These are phyloP conservation scores for Trichonephila clavipes DNA, from an alignment of 1,140 invertebrate species.

Conservation along the genomic window DNA sequence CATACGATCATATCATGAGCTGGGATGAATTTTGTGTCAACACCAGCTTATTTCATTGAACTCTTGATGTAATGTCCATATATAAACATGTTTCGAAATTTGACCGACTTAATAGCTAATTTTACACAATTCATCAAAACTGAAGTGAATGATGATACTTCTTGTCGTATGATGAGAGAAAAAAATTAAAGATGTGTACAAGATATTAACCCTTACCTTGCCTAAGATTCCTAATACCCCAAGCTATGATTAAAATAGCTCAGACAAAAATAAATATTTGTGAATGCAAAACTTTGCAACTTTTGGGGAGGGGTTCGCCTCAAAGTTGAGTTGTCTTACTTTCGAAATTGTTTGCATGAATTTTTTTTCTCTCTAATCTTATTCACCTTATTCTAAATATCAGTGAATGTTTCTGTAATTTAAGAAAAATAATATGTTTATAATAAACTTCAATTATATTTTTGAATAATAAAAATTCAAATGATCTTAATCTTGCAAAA, in stretches of 20 bases:
- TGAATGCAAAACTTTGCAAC: conserved; percentile 59
- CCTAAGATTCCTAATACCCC: conserved; percentile 9
- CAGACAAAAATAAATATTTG: conserved; percentile 50
- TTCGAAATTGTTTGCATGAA: neutral
- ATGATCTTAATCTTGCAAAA: too few relatives aligned
- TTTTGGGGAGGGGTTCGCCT: conserved; percentile 21
- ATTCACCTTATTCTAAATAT: too few relatives aligned
- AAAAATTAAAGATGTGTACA: neutral
- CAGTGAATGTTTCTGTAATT: too few relatives aligned
- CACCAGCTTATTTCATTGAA: neutral
- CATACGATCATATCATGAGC: neutral
- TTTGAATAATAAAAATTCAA: too few relatives aligned
- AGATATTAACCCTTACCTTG: conserved; percentile 9
- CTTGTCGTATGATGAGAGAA: neutral
- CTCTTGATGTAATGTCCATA: conserved; percentile 54
- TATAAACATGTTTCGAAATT: conserved; percentile 73
- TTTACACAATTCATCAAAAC: neutral
- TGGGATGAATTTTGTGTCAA: neutral
- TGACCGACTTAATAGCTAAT: conserved; percentile 59
- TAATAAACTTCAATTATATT: too few relatives aligned
- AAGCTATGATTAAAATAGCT: conserved; percentile 44
- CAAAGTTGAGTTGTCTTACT: conserved; percentile 20
- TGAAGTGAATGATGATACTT: neutral
- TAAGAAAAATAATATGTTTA: too few relatives aligned
- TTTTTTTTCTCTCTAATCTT: too few relatives aligned